phyloP scores from a whole-genome alignment of 2,113 vertebrate genomes.

The Elachura formosa region DNA sequence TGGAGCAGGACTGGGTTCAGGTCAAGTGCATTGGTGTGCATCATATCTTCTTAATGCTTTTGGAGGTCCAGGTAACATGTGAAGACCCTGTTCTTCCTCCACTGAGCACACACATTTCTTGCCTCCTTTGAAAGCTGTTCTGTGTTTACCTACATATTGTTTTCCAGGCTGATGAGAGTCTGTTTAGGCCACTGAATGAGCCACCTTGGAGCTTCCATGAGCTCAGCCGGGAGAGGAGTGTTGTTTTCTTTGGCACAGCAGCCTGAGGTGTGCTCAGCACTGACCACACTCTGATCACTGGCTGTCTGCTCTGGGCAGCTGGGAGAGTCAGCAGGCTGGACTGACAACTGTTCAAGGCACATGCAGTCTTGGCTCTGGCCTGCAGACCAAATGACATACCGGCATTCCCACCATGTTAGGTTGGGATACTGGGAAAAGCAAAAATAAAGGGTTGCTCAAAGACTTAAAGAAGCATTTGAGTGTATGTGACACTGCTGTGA shows the following conservation, averaged over 20 bases:
- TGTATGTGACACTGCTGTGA: not conserved
- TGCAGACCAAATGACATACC: not conserved
- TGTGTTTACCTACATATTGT: not conserved
- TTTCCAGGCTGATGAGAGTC: not conserved
- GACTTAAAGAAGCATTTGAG: not conserved
- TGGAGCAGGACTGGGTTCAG: not conserved
- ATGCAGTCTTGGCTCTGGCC: conserved; percentile 13
- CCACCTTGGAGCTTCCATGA: conserved; percentile 10
- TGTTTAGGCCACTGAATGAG: not conserved
- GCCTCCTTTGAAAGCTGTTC: not conserved
- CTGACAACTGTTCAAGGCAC: conserved; percentile 41
- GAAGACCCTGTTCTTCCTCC: not conserved
- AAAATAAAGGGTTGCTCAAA: not conserved
- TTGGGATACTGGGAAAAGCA: not conserved
- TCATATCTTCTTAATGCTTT: not conserved
- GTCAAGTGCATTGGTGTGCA: not conserved
- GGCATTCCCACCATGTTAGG: not conserved
- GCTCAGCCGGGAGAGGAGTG: not conserved
- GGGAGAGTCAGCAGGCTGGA: not conserved
- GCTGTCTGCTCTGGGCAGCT: conserved; percentile 22
- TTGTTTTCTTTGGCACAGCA: conserved; percentile 20
- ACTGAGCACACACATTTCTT: not conserved
- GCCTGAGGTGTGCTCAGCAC: not conserved
- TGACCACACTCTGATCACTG: conserved; percentile 32
- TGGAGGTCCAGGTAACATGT: not conserved